phyloP scores from a whole-genome alignment of 92 coral and sea anemone genomes.

The Palythoa grandiflora region DNA sequence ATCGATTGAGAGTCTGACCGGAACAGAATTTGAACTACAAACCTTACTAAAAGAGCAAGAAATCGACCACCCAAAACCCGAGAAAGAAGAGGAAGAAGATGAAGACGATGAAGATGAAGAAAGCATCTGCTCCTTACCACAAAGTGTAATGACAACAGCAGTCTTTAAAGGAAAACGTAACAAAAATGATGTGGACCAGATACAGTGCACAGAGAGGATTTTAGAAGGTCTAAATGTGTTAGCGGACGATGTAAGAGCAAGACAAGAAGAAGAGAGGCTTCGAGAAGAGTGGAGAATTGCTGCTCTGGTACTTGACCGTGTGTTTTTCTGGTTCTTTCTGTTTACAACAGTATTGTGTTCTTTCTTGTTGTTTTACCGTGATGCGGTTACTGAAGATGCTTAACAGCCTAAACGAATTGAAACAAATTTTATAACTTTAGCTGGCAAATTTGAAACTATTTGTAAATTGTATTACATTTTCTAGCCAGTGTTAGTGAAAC shows the following conservation, averaged over 20 bases:
- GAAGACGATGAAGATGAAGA: constrained; percentile 44
- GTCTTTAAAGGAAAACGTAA: constrained; percentile 67
- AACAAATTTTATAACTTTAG: background rate
- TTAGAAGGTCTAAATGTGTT: constrained; percentile 82
- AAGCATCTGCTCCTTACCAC: constrained; percentile 61
- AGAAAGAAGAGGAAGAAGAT: constrained; percentile 31
- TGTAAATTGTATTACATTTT: too few relatives aligned
- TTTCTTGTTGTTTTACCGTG: constrained; percentile 82
- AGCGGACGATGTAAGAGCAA: constrained; percentile 86
- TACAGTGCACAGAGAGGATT: constrained; percentile 75
- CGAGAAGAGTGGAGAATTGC: constrained; percentile 94
- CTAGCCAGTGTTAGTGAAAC: too few relatives aligned
- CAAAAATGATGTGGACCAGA: constrained; percentile 50
- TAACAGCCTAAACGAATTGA: background rate
- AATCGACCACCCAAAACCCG: constrained; percentile 39
- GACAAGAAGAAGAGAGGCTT: constrained; percentile 84
- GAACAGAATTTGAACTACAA: constrained; percentile 62
- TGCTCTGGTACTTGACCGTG: constrained; percentile 84
- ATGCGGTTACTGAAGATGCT: constrained; percentile 61
- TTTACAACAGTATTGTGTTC: constrained; percentile 61
- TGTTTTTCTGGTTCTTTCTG: constrained; percentile 85
- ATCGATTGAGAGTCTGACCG: constrained; percentile 59
- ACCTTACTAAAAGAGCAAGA: constrained; percentile 51
- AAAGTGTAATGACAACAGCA: constrained; percentile 79
- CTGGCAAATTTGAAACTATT: background rate